Evolutionary conservation across 2,888 invertebrate genomes (phyloP).

Genomic region (Nymphalis urticae): DNA sequence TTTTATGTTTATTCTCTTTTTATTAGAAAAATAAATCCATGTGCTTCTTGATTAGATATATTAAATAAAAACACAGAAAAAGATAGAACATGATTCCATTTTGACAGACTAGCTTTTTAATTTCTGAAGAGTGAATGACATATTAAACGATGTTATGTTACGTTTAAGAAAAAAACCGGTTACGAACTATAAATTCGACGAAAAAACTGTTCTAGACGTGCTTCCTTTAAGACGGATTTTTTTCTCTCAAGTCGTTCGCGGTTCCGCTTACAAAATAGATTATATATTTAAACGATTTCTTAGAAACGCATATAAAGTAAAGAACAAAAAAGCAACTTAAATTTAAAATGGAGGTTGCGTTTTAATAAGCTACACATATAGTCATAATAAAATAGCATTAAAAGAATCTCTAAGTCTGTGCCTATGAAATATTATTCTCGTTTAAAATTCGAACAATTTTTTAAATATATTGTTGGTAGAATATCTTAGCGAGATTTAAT

Average conservation of each 20-base stretch:
- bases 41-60: background rate
- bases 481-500: no score
- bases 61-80: no score
- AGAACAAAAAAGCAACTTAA: constrained; percentile 5
- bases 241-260: constrained; percentile 13
- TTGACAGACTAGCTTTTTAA: background rate
- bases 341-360: background rate
- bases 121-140: constrained; percentile 19
- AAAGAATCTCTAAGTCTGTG: no score
- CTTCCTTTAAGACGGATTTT: constrained; percentile 18
- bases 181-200: constrained; percentile 11
- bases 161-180: constrained; percentile 25
- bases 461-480: no score
- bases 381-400: no score
- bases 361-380: background rate
- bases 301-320: constrained; percentile 17
- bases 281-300: constrained; percentile 23
- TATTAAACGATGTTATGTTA: constrained; percentile 21
- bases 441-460: no score
- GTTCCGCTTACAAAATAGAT: constrained; percentile 25
- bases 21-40: no score
- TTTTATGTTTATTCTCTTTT: no score
- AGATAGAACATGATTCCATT: background rate
- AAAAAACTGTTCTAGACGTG: constrained; percentile 28
- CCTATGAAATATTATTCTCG: no score